These are phyloP conservation scores for Drosophila arawakana DNA, from an alignment of 1,140 invertebrate genomes.

Conservation along the genomic window DNA sequence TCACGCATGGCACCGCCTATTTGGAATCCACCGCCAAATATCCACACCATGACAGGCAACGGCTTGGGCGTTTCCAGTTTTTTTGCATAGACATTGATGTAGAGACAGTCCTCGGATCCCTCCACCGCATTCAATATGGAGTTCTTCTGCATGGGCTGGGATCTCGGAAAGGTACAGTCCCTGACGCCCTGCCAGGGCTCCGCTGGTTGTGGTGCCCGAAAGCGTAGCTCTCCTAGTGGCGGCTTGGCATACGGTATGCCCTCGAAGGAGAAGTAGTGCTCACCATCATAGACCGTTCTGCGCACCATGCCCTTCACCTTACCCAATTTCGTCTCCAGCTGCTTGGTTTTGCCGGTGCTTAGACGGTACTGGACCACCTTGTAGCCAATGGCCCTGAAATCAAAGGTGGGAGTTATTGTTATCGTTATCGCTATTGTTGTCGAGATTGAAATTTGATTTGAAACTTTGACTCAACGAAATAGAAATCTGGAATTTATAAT, in stretches of 20 bases:
- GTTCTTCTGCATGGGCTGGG: conserved; percentile 67
- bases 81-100: conserved; percentile 75
- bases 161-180: conserved; percentile 74
- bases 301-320: conserved; percentile 64
- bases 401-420: not conserved
- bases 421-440: not conserved
- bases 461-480: not conserved
- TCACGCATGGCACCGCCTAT: conserved; percentile 84
- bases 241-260: conserved; percentile 89
- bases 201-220: conserved; percentile 86
- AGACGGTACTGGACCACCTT: conserved; percentile 64
- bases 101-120: conserved; percentile 74
- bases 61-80: conserved; percentile 57
- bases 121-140: conserved; percentile 31
- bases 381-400: conserved; percentile 55
- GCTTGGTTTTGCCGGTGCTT: conserved; percentile 51
- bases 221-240: conserved; percentile 87
- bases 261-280: conserved; percentile 81
- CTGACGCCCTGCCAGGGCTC: conserved; percentile 85
- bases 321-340: conserved; percentile 58
- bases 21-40: conserved; percentile 89
- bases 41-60: conserved; percentile 88
- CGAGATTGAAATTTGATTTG: not conserved
- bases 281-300: conserved; percentile 63
- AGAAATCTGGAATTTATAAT: conserved; percentile 5